These are phyloP conservation scores for Podarcis lilfordi DNA, from an alignment of 2,797 vertebrate species.

Conservation along the genomic window DNA sequence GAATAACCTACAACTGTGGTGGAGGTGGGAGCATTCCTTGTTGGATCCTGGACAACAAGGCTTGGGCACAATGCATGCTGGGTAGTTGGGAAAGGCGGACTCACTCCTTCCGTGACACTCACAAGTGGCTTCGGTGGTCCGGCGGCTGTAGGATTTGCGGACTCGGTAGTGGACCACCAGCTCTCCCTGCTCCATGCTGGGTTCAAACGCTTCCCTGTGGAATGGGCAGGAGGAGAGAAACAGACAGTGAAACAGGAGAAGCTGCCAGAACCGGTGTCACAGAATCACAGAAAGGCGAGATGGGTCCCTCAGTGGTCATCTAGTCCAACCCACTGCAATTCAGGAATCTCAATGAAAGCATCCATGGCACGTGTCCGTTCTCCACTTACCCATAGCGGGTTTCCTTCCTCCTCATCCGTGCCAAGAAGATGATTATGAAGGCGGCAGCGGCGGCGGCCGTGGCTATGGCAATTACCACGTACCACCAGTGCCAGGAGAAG, in stretches of 20 bases:
- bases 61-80: fast-evolving
- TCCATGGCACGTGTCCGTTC: neutral
- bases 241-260: too few relatives aligned
- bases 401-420: conserved; percentile 87
- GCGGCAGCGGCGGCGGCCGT: conserved; percentile 81
- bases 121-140: conserved; percentile 90
- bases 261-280: neutral
- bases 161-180: conserved; percentile 90
- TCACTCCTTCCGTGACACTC: conserved; percentile 67
- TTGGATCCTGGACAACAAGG: neutral
- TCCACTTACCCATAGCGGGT: conserved; percentile 88
- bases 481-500: conserved; percentile 95
- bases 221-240: too few relatives aligned
- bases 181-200: conserved; percentile 90
- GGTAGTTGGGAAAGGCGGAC: too few relatives aligned
- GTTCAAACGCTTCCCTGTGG: conserved; percentile 88
- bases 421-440: conserved; percentile 84
- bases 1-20: neutral
- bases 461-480: conserved; percentile 86
- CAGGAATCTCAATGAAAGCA: too few relatives aligned
- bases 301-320: too few relatives aligned
- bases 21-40: neutral
- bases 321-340: too few relatives aligned
- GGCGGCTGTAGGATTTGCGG: conserved; percentile 90
- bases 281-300: too few relatives aligned